Conservation (phyloP, 2,888 invertebrate genomes). For the Poecilobothrus nobilitatus region DNA sequence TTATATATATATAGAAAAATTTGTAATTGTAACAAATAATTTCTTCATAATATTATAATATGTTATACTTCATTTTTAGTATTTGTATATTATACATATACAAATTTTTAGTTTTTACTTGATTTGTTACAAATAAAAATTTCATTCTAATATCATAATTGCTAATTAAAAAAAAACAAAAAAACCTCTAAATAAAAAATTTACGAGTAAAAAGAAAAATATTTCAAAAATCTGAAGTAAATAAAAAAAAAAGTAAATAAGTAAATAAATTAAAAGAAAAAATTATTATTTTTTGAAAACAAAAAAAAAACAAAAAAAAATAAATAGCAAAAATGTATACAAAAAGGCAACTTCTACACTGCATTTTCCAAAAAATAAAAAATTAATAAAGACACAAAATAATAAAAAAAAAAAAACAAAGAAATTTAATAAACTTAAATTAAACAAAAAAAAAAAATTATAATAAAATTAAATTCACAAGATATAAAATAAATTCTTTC, state of each 20-base stretch:
- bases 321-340: slow-evolving; percentile 18
- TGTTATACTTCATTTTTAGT: no score
- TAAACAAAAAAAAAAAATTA: no score
- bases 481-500: background rate
- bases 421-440: no score
- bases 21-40: no score
- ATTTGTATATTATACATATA: no score
- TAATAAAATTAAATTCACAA: background rate
- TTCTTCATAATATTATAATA: no score
- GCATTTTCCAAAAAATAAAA: slow-evolving; percentile 19
- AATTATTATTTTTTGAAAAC: background rate
- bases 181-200: background rate
- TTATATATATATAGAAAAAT: no score
- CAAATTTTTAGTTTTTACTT: no score
- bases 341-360: slow-evolving; percentile 24
- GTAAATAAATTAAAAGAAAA: background rate
- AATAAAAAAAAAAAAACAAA: background rate
- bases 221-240: background rate
- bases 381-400: background rate
- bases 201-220: background rate
- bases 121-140: no score
- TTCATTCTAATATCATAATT: no score
- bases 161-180: no score
- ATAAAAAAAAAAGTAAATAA: background rate
- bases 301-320: slow-evolving; percentile 9